A percentile compares a stretch with the other conserved stretches of the same genome.
These are phyloP conservation scores for Epirrita christyi DNA, from an alignment of 2,888 invertebrate genomes.

Conservation along the genomic window DNA sequence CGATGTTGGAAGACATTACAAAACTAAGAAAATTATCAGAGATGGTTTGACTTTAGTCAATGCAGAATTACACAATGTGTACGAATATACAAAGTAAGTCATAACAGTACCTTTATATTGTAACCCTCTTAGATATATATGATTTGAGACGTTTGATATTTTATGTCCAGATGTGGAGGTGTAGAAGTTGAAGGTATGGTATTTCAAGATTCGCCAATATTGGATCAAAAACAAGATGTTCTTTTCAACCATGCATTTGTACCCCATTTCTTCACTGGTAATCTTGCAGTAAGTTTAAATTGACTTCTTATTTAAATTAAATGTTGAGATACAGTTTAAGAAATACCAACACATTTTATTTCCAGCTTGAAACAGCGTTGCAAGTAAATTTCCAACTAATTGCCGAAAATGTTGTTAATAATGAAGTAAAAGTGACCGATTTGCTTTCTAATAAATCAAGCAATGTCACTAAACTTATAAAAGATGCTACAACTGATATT, in stretches of 20 bases:
- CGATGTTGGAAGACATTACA: slow-evolving; percentile 38
- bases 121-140: background rate
- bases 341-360: background rate
- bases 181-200: slow-evolving; percentile 42
- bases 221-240: slow-evolving; percentile 40
- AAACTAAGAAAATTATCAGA: background rate
- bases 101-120: background rate
- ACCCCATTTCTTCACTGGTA: slow-evolving; percentile 43
- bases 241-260: slow-evolving; percentile 43
- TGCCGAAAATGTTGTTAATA: slow-evolving; percentile 45
- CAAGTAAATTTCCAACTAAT: slow-evolving; percentile 57
- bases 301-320: background rate
- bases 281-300: slow-evolving; percentile 41
- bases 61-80: slow-evolving; percentile 36
- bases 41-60: slow-evolving; percentile 28
- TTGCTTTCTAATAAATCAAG: slow-evolving; percentile 37
- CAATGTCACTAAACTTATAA: slow-evolving; percentile 39
- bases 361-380: slow-evolving; percentile 53
- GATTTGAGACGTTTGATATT: too few species aligned
- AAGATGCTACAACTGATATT: slow-evolving; percentile 38
- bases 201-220: slow-evolving; percentile 38
- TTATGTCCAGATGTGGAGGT: slow-evolving; percentile 46
- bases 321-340: too few species aligned
- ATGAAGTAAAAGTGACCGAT: slow-evolving; percentile 44
- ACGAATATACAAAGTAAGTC: slow-evolving; percentile 41